Conservation (phyloP, 2,888 invertebrate species). For the Lithophane ornitopus region DNA sequence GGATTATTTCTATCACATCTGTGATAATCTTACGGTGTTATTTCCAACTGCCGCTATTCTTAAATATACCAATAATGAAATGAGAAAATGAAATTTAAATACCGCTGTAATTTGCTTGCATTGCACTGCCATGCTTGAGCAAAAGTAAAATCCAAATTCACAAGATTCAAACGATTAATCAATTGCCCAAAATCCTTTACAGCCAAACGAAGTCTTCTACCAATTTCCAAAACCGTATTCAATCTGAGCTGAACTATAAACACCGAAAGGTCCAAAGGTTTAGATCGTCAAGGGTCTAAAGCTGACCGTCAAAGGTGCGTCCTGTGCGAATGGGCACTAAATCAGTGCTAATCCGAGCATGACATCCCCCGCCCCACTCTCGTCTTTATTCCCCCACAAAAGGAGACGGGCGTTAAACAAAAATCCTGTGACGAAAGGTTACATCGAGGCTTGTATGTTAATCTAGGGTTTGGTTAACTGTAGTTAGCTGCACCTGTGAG, state of each 20-base stretch:
- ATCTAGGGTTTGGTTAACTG: slow-evolving; percentile 38
- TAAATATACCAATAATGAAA: not conserved
- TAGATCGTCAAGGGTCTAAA: slow-evolving; percentile 65
- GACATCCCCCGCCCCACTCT: slow-evolving; percentile 72
- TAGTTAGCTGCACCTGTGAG: slow-evolving; percentile 4
- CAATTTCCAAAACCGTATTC: slow-evolving; percentile 58
- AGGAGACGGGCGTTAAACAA: slow-evolving; percentile 69
- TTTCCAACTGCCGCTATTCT: not conserved
- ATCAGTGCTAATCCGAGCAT: slow-evolving; percentile 80
- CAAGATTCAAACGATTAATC: slow-evolving; percentile 19
- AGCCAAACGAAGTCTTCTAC: slow-evolving; percentile 39
- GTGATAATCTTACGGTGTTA: not conserved
- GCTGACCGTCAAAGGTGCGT: slow-evolving; percentile 67
- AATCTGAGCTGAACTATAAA: slow-evolving; percentile 54
- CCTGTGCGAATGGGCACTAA: slow-evolving; percentile 76
- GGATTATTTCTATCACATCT: not conserved
- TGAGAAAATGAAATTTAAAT: not conserved
- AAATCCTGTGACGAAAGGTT: slow-evolving; percentile 60
- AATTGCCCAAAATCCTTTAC: slow-evolving; percentile 28
- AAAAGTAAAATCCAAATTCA: slow-evolving; percentile 3
- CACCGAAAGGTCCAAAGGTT: slow-evolving; percentile 52
- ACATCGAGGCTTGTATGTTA: slow-evolving; percentile 44
- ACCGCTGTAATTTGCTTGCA: no score
- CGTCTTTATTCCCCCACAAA: slow-evolving; percentile 72
- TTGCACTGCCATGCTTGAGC: not conserved